Percentiles rank a stretch among this genome's conserved stretches.
phyloP scores from a whole-genome alignment of 2,888 invertebrate species.

The Pseudeuparius sepicola region DNA sequence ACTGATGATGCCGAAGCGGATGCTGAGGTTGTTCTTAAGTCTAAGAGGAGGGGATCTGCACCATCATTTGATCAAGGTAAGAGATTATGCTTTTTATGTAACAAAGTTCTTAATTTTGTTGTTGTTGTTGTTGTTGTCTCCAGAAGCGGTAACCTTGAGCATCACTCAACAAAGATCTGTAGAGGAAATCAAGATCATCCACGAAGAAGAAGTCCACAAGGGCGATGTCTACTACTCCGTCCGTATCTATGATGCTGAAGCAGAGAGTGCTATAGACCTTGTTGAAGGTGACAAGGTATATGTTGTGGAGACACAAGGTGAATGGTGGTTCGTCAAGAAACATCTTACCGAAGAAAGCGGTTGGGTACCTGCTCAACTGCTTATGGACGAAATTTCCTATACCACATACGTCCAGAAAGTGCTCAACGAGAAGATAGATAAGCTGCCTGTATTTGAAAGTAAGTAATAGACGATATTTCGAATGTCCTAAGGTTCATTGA shows the following conservation, averaged over 20 bases:
- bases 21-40: slow-evolving; percentile 53
- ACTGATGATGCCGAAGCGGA: slow-evolving; percentile 56
- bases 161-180: slow-evolving; percentile 39
- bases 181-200: slow-evolving; percentile 34
- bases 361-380: slow-evolving; percentile 85
- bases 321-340: slow-evolving; percentile 91
- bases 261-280: slow-evolving; percentile 76
- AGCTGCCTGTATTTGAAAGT: slow-evolving; percentile 87
- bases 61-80: slow-evolving; percentile 61
- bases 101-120: slow-evolving; percentile 4
- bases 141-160: slow-evolving; percentile 39
- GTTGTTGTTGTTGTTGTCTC: slow-evolving; percentile 19
- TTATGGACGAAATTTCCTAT: slow-evolving; percentile 75
- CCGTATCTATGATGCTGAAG: slow-evolving; percentile 77
- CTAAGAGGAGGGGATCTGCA: slow-evolving; percentile 58
- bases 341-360: slow-evolving; percentile 84
- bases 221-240: slow-evolving; percentile 76
- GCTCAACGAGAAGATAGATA: slow-evolving; percentile 83
- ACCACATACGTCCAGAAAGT: slow-evolving; percentile 77
- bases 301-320: slow-evolving; percentile 72
- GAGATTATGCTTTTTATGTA: no score
- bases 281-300: slow-evolving; percentile 86
- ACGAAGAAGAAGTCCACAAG: slow-evolving; percentile 45
- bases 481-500: no score
- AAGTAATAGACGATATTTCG: slow-evolving; percentile 38